These are phyloP conservation scores for Idaea aversata DNA, from an alignment of 2,888 invertebrate genomes.

Conservation along the genomic window DNA sequence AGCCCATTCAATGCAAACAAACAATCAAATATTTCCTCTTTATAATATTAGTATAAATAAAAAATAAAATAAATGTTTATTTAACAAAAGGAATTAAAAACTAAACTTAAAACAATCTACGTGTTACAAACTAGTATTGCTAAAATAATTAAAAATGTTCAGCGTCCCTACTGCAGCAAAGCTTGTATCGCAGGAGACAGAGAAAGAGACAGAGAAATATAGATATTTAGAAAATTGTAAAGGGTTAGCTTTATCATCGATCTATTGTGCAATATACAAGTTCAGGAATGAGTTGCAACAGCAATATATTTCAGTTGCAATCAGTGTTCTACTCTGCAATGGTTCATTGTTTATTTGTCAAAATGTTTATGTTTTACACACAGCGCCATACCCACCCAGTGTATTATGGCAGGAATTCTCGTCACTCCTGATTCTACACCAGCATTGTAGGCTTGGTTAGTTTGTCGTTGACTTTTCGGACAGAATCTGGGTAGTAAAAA, in stretches of 20 bases:
- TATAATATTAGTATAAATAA: too few species aligned
- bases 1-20: too few species aligned
- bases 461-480: constrained; percentile 22
- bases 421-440: constrained; percentile 13
- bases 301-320: constrained; percentile 30
- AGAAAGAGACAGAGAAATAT: too few species aligned
- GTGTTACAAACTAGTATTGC: too few species aligned
- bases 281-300: constrained; percentile 26
- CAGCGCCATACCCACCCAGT: constrained; percentile 3
- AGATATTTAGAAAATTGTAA: not conserved
- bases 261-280: not conserved
- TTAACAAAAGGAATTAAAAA: too few species aligned
- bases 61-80: too few species aligned
- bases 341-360: constrained; percentile 31
- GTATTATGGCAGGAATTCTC: constrained; percentile 5
- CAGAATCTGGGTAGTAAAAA: not conserved
- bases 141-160: too few species aligned
- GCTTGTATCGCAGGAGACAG: too few species aligned
- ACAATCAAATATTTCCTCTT: too few species aligned
- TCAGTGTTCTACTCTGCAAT: constrained; percentile 35
- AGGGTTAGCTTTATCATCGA: not conserved
- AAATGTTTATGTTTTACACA: constrained; percentile 33
- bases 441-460: constrained; percentile 25
- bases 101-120: too few species aligned
- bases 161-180: too few species aligned